Conservation (phyloP, 2,113 vertebrate genomes). For the Ramphastos sulfuratus region DNA sequence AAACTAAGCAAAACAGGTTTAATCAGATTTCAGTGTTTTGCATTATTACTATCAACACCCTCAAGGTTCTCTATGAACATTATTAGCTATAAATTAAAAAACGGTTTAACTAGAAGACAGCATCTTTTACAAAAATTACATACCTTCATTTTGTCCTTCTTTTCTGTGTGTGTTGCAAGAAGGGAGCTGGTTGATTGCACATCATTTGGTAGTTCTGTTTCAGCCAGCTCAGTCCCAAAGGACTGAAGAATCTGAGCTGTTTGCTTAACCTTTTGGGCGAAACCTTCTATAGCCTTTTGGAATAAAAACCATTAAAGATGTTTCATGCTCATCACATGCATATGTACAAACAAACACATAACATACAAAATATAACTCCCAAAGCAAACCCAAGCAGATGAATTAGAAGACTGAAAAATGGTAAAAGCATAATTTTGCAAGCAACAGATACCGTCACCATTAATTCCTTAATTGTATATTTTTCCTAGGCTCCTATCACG, state of each 20-base stretch:
- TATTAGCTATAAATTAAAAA: not conserved
- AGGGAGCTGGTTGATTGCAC: conserved; percentile 85
- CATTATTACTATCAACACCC: not conserved
- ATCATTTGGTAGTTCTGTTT: conserved; percentile 94
- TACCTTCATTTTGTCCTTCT: conserved; percentile 92
- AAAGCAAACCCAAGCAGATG: not conserved
- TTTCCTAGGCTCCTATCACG: conserved; percentile 11
- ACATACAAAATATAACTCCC: not conserved
- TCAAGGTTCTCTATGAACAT: not conserved
- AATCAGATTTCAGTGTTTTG: not conserved
- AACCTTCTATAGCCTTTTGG: conserved; percentile 91
- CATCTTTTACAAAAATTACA: not conserved
- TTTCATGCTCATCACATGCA: not conserved
- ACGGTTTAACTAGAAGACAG: not conserved
- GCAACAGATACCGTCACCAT: conserved; percentile 48
- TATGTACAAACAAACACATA: conserved; percentile 7
- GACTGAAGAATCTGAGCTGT: conserved; percentile 92
- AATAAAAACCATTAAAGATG: conserved; percentile 21
- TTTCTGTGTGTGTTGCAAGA: conserved; percentile 84
- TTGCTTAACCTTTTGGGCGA: conserved; percentile 94
- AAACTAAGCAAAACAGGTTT: not conserved
- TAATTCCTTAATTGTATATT: conserved; percentile 2
- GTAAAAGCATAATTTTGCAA: conserved; percentile 1
- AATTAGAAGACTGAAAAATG: not conserved
- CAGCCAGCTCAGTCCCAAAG: conserved; percentile 94